phyloP scores from a whole-genome alignment of 2,797 vertebrate species.

The Mormyrus proboscirostris region DNA sequence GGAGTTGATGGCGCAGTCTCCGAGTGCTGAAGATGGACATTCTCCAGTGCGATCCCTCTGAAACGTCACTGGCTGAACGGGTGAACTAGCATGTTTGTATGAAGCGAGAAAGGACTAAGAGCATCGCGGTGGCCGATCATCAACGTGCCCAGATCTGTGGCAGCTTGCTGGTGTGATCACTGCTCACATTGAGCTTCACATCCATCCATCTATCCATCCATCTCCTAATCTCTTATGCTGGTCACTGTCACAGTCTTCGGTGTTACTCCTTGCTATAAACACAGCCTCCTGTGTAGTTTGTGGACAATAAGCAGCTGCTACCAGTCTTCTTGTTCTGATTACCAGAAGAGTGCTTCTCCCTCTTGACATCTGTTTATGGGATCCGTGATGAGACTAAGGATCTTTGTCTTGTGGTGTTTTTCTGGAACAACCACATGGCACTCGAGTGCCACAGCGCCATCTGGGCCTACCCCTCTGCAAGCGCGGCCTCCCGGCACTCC shows the following conservation, averaged over 20 bases:
- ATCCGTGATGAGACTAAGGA: conserved; percentile 11
- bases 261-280: background rate
- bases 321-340: background rate
- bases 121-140: background rate
- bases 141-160: background rate
- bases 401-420: conserved; percentile 16
- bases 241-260: background rate
- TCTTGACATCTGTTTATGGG: conserved; percentile 11
- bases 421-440: background rate
- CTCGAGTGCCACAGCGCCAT: background rate
- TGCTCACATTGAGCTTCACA: background rate
- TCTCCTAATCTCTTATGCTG: background rate
- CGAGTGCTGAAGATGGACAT: background rate
- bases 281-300: background rate
- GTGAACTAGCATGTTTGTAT: background rate
- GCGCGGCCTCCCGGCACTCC: background rate
- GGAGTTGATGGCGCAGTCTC: background rate
- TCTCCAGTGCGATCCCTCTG: background rate
- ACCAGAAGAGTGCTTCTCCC: background rate
- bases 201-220: background rate
- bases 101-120: background rate
- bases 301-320: background rate
- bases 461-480: background rate
- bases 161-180: background rate
- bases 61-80: background rate